A percentile compares a stretch with the other conserved stretches of the same genome.
These are phyloP conservation scores for Hafferia zeledoni DNA, from an alignment of 2,797 vertebrate genomes.

Conservation along the genomic window DNA sequence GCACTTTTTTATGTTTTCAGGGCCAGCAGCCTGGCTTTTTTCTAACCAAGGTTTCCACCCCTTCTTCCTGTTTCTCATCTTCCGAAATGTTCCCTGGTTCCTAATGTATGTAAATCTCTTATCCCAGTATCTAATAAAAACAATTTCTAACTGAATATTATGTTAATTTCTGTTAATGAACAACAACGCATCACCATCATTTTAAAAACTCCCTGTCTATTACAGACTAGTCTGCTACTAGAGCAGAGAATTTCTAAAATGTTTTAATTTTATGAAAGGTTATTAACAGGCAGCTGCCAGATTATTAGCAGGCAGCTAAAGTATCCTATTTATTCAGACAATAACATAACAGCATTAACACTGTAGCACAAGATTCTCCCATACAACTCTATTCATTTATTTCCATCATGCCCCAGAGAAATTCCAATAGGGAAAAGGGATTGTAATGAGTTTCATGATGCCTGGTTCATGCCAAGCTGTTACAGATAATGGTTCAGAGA, in stretches of 20 bases:
- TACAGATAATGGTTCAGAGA: neutral
- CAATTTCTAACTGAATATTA: neutral
- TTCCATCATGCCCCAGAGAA: neutral
- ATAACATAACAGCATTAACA: neutral
- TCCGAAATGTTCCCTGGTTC: neutral
- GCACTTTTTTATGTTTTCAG: neutral
- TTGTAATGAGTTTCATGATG: neutral
- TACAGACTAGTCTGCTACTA: neutral
- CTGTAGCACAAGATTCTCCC: neutral
- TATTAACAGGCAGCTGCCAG: slow-evolving; percentile 18
- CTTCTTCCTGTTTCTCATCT: neutral
- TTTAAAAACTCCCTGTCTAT: neutral
- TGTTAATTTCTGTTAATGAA: neutral
- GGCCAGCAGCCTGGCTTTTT: neutral
- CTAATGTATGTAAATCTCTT: neutral
- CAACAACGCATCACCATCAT: neutral
- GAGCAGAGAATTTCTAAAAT: neutral
- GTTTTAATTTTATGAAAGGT: neutral
- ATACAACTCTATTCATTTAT: neutral
- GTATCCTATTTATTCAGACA: neutral
- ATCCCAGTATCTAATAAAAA: neutral
- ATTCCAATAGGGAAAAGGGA: neutral
- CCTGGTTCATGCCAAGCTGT: neutral
- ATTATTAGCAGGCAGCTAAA: slow-evolving; percentile 34
- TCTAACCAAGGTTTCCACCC: neutral